These are phyloP conservation scores for Ceyx margarethae DNA, from an alignment of 2,113 vertebrate genomes.

Conservation along the genomic window DNA sequence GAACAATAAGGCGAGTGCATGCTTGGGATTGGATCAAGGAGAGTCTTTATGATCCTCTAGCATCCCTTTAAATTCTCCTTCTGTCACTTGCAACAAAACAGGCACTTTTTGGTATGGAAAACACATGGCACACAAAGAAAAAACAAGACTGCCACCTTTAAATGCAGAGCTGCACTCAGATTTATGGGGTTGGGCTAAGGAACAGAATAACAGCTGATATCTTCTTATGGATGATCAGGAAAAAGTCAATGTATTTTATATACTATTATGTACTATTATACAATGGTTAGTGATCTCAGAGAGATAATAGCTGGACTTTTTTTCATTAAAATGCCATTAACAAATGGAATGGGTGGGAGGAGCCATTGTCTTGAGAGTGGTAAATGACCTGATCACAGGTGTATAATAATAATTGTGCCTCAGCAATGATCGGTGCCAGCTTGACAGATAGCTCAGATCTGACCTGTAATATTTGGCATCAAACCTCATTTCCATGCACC, in stretches of 20 bases:
- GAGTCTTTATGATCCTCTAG: constrained; percentile 45
- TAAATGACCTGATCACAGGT: constrained; percentile 54
- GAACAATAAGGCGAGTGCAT: constrained; percentile 22
- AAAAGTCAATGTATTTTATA: constrained; percentile 30
- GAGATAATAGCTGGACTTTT: constrained; percentile 15
- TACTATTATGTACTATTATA: background rate
- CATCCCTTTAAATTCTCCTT: constrained; percentile 56
- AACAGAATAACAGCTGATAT: constrained; percentile 21
- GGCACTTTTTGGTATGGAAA: constrained; percentile 53
- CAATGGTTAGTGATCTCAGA: constrained; percentile 4
- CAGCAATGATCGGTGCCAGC: constrained; percentile 17
- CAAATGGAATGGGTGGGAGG: constrained; percentile 32
- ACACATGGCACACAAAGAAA: constrained; percentile 42
- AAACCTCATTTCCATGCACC: constrained; percentile 56
- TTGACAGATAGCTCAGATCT: constrained; percentile 49
- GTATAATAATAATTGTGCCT: constrained; percentile 35
- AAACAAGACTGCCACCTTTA: constrained; percentile 46
- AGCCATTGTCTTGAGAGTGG: background rate
- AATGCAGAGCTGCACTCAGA: constrained; percentile 9
- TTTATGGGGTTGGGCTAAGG: constrained; percentile 25
- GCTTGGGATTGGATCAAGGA: constrained; percentile 13
- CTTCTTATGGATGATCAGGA: constrained; percentile 10
- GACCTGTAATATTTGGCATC: constrained; percentile 46
- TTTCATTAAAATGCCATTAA: constrained; percentile 55
- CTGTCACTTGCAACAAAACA: constrained; percentile 58